These are phyloP conservation scores for Hiodon alosoides DNA, from an alignment of 2,113 vertebrate species.

Conservation along the genomic window DNA sequence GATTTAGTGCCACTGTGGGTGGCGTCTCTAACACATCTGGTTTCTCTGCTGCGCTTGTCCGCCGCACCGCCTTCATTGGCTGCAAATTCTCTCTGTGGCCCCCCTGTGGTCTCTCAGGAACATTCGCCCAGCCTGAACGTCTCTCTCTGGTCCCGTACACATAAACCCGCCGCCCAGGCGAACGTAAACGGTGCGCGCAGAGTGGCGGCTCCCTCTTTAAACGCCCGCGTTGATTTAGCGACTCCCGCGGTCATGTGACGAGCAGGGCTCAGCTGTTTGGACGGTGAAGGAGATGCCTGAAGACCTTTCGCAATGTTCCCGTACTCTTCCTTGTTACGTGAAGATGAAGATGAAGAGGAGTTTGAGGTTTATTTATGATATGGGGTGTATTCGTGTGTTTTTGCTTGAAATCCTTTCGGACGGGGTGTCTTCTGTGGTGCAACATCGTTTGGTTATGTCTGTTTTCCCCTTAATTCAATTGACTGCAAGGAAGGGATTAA, in stretches of 20 bases:
- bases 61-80: slow-evolving; percentile 41
- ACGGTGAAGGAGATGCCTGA: slow-evolving; percentile 52
- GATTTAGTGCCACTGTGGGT: neutral
- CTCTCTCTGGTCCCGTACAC: slow-evolving; percentile 48
- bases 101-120: slow-evolving; percentile 52
- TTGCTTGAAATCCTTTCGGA: neutral
- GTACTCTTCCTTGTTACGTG: slow-evolving; percentile 65
- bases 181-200: slow-evolving; percentile 28
- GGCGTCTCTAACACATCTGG: neutral
- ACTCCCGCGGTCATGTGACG: slow-evolving; percentile 25
- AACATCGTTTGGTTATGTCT: no score
- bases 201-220: slow-evolving; percentile 50
- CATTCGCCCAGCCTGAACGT: slow-evolving; percentile 52
- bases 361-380: slow-evolving; percentile 48
- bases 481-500: no score
- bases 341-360: slow-evolving; percentile 58
- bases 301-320: slow-evolving; percentile 61
- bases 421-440: no score
- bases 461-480: no score
- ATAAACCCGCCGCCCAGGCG: slow-evolving; percentile 47
- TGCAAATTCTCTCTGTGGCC: slow-evolving; percentile 34
- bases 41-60: neutral
- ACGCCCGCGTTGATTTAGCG: slow-evolving; percentile 42
- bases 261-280: slow-evolving; percentile 24
- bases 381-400: neutral